Percentiles rank a stretch among this genome's conserved stretches.
phyloP scores from a whole-genome alignment of 2,113 vertebrate species.

The Xyliphius kryptos region DNA sequence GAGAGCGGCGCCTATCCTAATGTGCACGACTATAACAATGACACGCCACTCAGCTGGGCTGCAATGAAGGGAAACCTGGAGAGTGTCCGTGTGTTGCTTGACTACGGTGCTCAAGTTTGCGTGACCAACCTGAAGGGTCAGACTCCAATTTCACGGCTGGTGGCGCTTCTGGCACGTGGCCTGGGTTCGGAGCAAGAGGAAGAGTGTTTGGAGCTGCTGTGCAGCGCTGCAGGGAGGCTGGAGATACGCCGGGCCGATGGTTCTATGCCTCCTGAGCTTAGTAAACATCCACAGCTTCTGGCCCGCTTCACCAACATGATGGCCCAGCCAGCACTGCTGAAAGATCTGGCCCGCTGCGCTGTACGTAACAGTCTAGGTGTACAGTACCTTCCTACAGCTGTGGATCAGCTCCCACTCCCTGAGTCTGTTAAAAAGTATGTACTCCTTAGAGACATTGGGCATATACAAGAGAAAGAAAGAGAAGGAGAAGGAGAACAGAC shows the following conservation, averaged over 20 bases:
- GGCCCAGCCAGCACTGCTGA: conserved; percentile 74
- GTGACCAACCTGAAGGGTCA: conserved; percentile 91
- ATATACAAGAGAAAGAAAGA: no score
- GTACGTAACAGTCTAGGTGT: conserved; percentile 80
- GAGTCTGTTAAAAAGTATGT: conserved; percentile 84
- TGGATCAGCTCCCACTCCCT: conserved; percentile 85
- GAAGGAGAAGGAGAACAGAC: no score
- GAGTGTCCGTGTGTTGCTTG: conserved; percentile 83
- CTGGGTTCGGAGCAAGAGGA: conserved; percentile 86
- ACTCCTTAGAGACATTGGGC: conserved; percentile 76
- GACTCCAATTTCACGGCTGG: conserved; percentile 81
- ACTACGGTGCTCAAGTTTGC: conserved; percentile 82
- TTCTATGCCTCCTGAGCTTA: conserved; percentile 77
- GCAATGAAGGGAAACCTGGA: conserved; percentile 96
- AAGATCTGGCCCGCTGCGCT: conserved; percentile 75
- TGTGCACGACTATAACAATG: conserved; percentile 84
- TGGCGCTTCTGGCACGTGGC: conserved; percentile 80
- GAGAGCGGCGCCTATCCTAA: conserved; percentile 83
- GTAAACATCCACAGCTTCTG: conserved; percentile 82
- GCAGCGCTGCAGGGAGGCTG: conserved; percentile 73
- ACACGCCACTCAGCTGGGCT: conserved; percentile 94
- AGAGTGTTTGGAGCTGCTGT: conserved; percentile 83
- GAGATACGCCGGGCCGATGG: conserved; percentile 78
- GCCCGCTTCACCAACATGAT: conserved; percentile 74
- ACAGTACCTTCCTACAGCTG: conserved; percentile 78